These are phyloP conservation scores for Phthorimaea operculella DNA, from an alignment of 1,140 invertebrate species.

Conservation along the genomic window DNA sequence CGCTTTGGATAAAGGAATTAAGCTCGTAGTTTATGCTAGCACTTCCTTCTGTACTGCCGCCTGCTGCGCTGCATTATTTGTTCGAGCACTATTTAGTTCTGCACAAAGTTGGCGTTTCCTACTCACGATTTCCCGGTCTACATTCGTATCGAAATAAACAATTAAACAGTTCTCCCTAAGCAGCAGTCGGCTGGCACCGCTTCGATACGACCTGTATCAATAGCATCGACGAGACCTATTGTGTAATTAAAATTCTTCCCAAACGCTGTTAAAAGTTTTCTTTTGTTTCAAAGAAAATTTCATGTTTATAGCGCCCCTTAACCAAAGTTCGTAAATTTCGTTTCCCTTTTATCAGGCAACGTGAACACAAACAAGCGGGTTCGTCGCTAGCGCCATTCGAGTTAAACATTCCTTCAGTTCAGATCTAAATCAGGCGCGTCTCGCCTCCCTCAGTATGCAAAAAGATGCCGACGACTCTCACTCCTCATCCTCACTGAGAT, in stretches of 20 bases:
- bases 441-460: conserved; percentile 5
- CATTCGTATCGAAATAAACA: not conserved
- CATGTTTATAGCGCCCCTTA: no score
- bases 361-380: not conserved
- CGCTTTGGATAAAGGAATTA: conserved; percentile 1
- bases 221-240: not conserved
- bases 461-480: not conserved
- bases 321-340: not conserved
- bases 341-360: not conserved
- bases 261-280: not conserved
- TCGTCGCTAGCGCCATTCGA: not conserved
- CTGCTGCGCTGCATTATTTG: not conserved
- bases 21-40: conserved; percentile 1
- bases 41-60: not conserved
- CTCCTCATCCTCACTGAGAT: not conserved
- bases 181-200: not conserved
- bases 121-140: not conserved
- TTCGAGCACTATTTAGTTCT: not conserved
- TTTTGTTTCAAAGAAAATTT: not conserved
- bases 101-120: not conserved
- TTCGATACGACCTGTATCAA: not conserved
- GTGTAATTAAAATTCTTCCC: not conserved
- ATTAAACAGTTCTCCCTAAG: no score
- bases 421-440: conserved; percentile 7
- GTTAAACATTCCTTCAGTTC: conserved; percentile 3